Evolutionary conservation across 1,140 invertebrate species (phyloP).

Genomic region (Drosophila nannoptera): DNA sequence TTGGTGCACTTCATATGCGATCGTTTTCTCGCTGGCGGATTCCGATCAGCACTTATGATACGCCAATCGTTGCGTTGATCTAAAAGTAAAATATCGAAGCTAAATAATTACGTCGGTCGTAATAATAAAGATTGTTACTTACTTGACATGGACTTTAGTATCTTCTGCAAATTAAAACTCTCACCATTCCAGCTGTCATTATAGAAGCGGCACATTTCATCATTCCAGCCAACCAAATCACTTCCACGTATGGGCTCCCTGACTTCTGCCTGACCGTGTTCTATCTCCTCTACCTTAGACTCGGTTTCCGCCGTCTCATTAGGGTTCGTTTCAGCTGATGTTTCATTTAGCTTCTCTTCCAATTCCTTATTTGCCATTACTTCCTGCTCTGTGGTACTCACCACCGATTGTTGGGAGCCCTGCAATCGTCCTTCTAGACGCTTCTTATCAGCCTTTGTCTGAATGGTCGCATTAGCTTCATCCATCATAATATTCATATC

Average conservation of each 20-base stretch:
- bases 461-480: conserved; percentile 1
- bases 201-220: conserved; percentile 82
- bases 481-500: conserved; percentile 21
- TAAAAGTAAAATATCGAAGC: conserved; percentile 8
- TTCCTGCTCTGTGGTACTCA: not conserved
- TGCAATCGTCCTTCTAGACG: not conserved
- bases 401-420: not conserved
- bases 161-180: conserved; percentile 80
- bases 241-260: conserved; percentile 17
- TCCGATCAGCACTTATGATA: conserved; percentile 76
- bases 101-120: not conserved
- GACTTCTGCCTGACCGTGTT: conserved; percentile 30
- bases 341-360: not conserved
- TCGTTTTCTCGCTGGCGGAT: conserved; percentile 39
- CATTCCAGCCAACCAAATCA: conserved; percentile 69
- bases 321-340: not conserved
- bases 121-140: not conserved
- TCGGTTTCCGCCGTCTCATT: not conserved
- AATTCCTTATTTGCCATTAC: not conserved
- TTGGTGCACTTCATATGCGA: conserved; percentile 80
- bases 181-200: conserved; percentile 83
- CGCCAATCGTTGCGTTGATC: conserved; percentile 53
- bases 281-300: conserved; percentile 28
- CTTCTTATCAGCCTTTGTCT: conserved; percentile 28
- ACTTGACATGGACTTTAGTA: conserved; percentile 49